Conservation (phyloP, 1,140 invertebrate species). For the Polypedilum pembai region DNA sequence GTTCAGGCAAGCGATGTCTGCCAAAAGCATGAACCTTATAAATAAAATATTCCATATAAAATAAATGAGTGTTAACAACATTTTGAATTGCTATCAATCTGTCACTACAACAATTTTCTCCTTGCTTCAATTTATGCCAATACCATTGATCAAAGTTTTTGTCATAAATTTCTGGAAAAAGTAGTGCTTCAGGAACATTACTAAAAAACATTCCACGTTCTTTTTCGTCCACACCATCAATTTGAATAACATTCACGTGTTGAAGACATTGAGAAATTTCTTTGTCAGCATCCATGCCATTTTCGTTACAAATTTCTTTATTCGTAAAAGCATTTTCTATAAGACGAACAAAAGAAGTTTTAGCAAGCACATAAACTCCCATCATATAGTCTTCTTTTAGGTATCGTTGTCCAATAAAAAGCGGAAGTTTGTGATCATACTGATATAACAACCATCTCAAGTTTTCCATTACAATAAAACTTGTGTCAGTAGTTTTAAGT, state of each 20-base stretch:
- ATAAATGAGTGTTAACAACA: slow-evolving; percentile 73
- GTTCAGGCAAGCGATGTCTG: neutral
- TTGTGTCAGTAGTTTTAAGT: slow-evolving; percentile 86
- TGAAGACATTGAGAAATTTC: slow-evolving; percentile 75
- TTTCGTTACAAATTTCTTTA: slow-evolving; percentile 54
- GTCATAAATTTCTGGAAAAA: slow-evolving; percentile 57
- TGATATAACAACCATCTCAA: slow-evolving; percentile 71
- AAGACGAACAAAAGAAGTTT: slow-evolving; percentile 60
- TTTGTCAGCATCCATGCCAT: slow-evolving; percentile 59
- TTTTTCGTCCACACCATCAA: slow-evolving; percentile 62
- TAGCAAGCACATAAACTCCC: slow-evolving; percentile 84
- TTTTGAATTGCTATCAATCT: slow-evolving; percentile 83
- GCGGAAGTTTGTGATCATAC: slow-evolving; percentile 55
- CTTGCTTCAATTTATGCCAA: slow-evolving; percentile 76
- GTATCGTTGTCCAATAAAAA: slow-evolving; percentile 77
- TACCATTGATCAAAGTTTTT: slow-evolving; percentile 58
- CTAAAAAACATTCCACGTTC: slow-evolving; percentile 74
- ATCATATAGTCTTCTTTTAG: slow-evolving; percentile 75
- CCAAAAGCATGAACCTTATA: slow-evolving; percentile 78
- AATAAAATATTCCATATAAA: slow-evolving; percentile 75
- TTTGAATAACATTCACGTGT: slow-evolving; percentile 56
- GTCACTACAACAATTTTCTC: slow-evolving; percentile 63
- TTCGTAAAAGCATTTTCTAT: slow-evolving; percentile 56
- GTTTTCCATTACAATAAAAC: slow-evolving; percentile 73
- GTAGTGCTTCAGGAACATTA: slow-evolving; percentile 68